Base-by-base conservation (phyloP, 2,797 vertebrate species). In the Hapalemur alaotrensis region DNA sequence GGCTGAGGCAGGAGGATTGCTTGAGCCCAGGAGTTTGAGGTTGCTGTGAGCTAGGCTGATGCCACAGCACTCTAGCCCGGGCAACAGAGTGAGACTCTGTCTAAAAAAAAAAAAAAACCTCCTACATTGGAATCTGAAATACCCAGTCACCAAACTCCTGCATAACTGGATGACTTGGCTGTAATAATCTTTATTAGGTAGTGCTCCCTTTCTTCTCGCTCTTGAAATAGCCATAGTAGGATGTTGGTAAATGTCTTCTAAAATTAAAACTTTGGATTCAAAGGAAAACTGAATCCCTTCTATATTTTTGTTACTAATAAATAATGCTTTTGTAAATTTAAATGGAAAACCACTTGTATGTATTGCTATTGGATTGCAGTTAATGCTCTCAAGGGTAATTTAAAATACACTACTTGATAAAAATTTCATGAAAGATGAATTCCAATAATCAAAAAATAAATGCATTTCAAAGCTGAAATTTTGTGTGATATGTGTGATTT, bases 361-460 rank as follows among this genome's bases (percentile, higher is more conserved):
- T 73, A 1, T 65, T 93, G 81, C 22, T 94, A 5, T 13, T 95
- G 94, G 89, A 80, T 93, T 92, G 87, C 54, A 41, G 0, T 94
- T 57, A 12, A 12, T 9, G 5, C 72, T 88, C 80, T 96, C 32
- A 76, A 96, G 61, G 72, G 89, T 92, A 92, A 97, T 92, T 94
- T 96, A 79, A 96, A 97, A 93, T 89, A 82, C 85, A 96, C 88
- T 89, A 69, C 52, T 73, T 93, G 72, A 83, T 87, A 73, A 98
- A 94, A 6, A 76, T 86, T 96, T 93, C 95, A 65, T 57, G 38
- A 88, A 67, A 94, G 30, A 79, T 93, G 67, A 94, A 87, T 97
- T 96, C 25, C 43, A 89, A 22, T 69, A 89, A 97, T 81, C 25
- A 93, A 93, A 98, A 96, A 97, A 96, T 95, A 95, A 98, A 91